Conservation (phyloP, 37 sponge, comb jelly and placozoan genomes). For the Spongia lamella region DNA sequence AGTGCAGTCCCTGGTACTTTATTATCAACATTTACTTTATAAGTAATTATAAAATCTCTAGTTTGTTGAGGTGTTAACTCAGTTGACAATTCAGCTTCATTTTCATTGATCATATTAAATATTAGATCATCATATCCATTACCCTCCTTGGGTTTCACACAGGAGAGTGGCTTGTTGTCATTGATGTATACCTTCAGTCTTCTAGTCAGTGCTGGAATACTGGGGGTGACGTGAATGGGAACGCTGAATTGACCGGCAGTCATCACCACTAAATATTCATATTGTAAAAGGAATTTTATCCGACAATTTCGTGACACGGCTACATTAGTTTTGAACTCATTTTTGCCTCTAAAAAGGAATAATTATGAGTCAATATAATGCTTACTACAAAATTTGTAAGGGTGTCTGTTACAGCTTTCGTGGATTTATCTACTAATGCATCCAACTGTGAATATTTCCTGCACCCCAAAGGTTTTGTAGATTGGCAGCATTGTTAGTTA, state of each 20-base stretch:
- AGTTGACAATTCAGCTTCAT: background rate
- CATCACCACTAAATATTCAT: slow-evolving; percentile 18
- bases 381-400: background rate
- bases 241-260: slow-evolving; percentile 11
- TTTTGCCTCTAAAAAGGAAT: slow-evolving; percentile 2
- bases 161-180: background rate
- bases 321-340: slow-evolving; percentile 16
- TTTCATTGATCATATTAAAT: background rate
- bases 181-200: slow-evolving; percentile 14
- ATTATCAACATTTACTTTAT: slow-evolving; percentile 3
- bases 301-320: slow-evolving; percentile 14
- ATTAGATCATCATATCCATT: slow-evolving; percentile 4
- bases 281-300: slow-evolving; percentile 10
- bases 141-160: slow-evolving; percentile 16
- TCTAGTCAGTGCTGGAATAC: slow-evolving; percentile 19
- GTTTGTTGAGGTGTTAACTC: slow-evolving; percentile 2
- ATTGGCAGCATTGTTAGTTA: too few species aligned
- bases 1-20: slow-evolving; percentile 8
- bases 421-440: too few species aligned
- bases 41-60: slow-evolving; percentile 19
- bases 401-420: too few species aligned
- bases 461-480: too few species aligned
- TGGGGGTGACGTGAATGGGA: slow-evolving; percentile 7
- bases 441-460: too few species aligned
- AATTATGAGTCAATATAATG: background rate